Conservation (phyloP, 2,113 vertebrate genomes). For the Nansenia antarctica region DNA sequence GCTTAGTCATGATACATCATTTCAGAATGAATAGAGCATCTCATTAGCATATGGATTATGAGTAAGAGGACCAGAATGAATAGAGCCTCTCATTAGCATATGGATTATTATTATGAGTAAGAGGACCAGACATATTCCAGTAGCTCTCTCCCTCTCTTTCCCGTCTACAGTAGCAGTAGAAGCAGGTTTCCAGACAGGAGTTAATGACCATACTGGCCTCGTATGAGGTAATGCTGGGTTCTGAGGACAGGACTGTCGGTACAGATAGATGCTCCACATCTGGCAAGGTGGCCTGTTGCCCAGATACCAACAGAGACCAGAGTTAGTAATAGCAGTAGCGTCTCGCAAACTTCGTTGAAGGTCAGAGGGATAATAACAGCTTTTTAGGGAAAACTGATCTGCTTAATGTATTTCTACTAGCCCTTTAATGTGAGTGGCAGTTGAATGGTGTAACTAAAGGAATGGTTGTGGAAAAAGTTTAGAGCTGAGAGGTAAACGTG, state of each 20-base stretch:
- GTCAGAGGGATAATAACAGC: not conserved
- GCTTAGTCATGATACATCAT: too few relatives aligned
- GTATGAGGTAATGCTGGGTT: constrained; percentile 13
- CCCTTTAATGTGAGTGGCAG: not conserved
- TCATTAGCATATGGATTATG: too few relatives aligned
- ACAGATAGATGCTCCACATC: constrained; percentile 13
- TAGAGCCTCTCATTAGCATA: not conserved
- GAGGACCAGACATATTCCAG: not conserved
- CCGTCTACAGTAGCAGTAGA: not conserved
- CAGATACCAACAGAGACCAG: constrained; percentile 9
- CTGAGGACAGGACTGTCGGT: constrained; percentile 1
- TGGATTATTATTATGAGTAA: not conserved
- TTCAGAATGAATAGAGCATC: too few relatives aligned
- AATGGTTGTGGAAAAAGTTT: too few relatives aligned
- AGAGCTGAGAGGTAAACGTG: too few relatives aligned
- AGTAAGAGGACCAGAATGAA: not conserved
- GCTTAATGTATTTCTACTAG: not conserved
- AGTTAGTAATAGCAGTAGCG: not conserved
- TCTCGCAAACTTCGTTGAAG: not conserved
- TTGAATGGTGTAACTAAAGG: not conserved
- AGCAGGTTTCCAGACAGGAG: not conserved
- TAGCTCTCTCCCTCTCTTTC: not conserved
- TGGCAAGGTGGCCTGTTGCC: constrained; percentile 9
- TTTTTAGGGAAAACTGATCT: not conserved
- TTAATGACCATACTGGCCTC: not conserved